A percentile compares a stretch with the other conserved stretches of the same genome.
Conservation (phyloP, 2,797 vertebrate genomes). For the Echeneis naucrates region DNA sequence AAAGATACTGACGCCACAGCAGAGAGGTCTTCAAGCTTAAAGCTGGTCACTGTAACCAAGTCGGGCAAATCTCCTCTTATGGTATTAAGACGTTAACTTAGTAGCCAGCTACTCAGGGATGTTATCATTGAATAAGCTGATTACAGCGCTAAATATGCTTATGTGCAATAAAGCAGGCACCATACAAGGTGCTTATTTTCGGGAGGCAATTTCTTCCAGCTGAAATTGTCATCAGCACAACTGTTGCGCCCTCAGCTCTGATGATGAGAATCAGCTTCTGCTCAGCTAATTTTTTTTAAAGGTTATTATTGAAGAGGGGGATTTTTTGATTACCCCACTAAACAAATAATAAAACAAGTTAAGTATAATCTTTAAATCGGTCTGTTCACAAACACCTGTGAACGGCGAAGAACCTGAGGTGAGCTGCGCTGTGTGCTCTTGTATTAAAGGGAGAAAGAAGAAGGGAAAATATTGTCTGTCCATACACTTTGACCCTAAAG, state of each 20-base stretch:
- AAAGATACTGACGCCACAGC: constrained; percentile 43
- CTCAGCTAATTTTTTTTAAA: constrained; percentile 23
- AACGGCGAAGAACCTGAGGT: neutral
- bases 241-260: constrained; percentile 28
- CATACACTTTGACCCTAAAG: constrained; percentile 55
- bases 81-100: constrained; percentile 72
- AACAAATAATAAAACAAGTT: constrained; percentile 21
- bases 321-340: constrained; percentile 9
- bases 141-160: constrained; percentile 70
- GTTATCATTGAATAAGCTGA: constrained; percentile 73
- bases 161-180: constrained; percentile 53
- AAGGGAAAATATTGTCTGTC: constrained; percentile 15
- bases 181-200: constrained; percentile 53
- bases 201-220: constrained; percentile 32
- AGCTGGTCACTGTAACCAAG: constrained; percentile 71
- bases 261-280: constrained; percentile 24
- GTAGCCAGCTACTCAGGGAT: constrained; percentile 65
- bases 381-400: neutral
- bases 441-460: constrained; percentile 12
- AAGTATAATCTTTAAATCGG: neutral
- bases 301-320: constrained; percentile 16
- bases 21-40: constrained; percentile 64
- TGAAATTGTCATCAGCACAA: constrained; percentile 37
- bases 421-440: constrained; percentile 7
- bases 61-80: constrained; percentile 73